Percentiles rank a stretch among this genome's conserved stretches.
These are phyloP conservation scores for Epistrophe grossulariae DNA, from an alignment of 2,888 invertebrate genomes.

Conservation along the genomic window DNA sequence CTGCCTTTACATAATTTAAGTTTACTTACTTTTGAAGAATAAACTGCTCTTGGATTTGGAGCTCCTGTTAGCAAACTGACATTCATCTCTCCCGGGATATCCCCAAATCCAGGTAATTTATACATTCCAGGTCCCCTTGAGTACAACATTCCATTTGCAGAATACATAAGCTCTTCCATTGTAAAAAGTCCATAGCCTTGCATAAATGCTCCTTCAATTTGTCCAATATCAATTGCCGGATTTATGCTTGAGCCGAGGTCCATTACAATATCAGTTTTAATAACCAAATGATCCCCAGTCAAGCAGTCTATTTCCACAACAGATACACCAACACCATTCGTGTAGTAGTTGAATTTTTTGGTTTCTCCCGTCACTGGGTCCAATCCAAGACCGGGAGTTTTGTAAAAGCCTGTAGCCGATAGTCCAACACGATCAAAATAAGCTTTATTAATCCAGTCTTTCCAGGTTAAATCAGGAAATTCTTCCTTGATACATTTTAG, in stretches of 20 bases:
- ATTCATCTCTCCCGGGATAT: constrained; percentile 96
- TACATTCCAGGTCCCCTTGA: constrained; percentile 97
- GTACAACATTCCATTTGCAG: constrained; percentile 91
- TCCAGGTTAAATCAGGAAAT: constrained; percentile 92
- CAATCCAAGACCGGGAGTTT: constrained; percentile 90
- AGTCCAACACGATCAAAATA: constrained; percentile 91
- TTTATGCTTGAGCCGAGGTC: constrained; percentile 97
- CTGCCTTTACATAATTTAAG: too few species aligned
- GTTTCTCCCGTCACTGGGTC: constrained; percentile 89
- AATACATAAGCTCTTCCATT: constrained; percentile 94
- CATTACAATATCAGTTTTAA: constrained; percentile 97
- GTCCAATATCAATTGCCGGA: constrained; percentile 98
- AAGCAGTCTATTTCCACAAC: constrained; percentile 97
- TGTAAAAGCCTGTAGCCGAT: constrained; percentile 93
- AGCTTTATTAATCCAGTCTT: constrained; percentile 91
- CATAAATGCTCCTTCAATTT: constrained; percentile 97
- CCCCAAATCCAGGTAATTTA: constrained; percentile 96
- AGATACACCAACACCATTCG: constrained; percentile 93
- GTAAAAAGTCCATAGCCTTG: constrained; percentile 97
- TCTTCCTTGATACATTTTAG: constrained; percentile 90
- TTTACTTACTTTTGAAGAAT: constrained; percentile 93
- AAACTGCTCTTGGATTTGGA: constrained; percentile 95
- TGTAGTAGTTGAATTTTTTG: constrained; percentile 92
- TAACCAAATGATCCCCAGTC: constrained; percentile 95
- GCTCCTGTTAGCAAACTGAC: constrained; percentile 96